Base-by-base conservation (phyloP, 2,113 vertebrate species). In the Brienomyrus brachyistius region DNA sequence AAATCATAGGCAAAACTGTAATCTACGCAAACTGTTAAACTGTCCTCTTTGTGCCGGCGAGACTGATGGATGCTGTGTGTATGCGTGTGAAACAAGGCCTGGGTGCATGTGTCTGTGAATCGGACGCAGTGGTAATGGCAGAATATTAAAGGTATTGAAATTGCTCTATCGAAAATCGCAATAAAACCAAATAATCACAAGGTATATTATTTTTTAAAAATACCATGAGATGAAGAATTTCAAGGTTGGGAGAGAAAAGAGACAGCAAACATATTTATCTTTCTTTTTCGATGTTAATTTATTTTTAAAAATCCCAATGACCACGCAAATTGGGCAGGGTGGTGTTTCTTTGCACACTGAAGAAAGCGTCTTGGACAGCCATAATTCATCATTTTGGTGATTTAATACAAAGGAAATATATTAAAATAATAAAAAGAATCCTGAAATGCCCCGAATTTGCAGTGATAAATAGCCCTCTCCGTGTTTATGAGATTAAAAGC, bases 321-420 rank as follows among this genome's bases (percentile, higher is more conserved):
- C 97, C 97, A 97, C 94, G 95, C 95, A 97, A 96, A 97, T 97
- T 97, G 96, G 96, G 95, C 95, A 97, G 96, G 97, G 96, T 95
- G 96, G 97, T 96, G 97, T 96, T 97, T 97, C 95, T 95, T 94
- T 93, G 95, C 94, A 96, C 94, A 95, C 96, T 95, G 93, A 95
- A 96, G 96, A 93, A 98, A 97, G 95, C 95, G 95, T 95, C 95
- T 88, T 93, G 94, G 98, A 98, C 97, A 99, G 97, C 96, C 96
- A 97, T 98, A 98, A 97, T 98, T 98, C 98, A 98, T 98, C 97
- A 97, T 98, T 98, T 98, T 97, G 97, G 96, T 98, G 97, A 99
- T 99, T 98, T 98, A 98, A 98, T 98, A 98, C 96, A 97, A 97
- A 97, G 96, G 97, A 98, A 97, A 97, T 97, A 97, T 97, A 97